Evolutionary conservation across 2,113 vertebrate genomes (phyloP), one percentile per base, ranked within the genome.

Genomic region (Oryzias woworae): DNA sequence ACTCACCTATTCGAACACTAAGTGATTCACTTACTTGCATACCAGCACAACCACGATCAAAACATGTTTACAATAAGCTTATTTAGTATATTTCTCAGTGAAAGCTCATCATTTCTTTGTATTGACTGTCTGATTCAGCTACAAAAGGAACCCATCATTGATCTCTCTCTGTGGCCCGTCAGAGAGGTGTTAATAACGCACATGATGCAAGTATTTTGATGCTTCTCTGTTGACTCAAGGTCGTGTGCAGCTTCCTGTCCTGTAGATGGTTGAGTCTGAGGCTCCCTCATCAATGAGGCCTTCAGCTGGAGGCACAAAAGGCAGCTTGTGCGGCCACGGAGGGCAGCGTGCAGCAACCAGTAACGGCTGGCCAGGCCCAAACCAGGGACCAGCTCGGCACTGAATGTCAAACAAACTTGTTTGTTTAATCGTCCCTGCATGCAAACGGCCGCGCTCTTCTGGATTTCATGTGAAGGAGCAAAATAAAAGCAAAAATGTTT

Each of bases 211-310:
- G 79, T 79, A 60, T 90, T 90, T 86, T 76, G 66, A 81, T 81
- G 82, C 67, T 22, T 57, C 45, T 4, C 46, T 86, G 81, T 89
- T 89, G 78, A 87, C 83, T 83, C 55, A 31, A 53, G 53, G 68
- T 71, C 57, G 42, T 69, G 49, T 52, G 76, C 79, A 69, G 78
- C 74, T 83, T 88, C 83, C 80, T 81, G 87, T 81, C 71, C 84
- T 52, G 69, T 53, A 73, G 79, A 71, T 73, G 68, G 87, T 79
- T 58, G 64, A 52, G 84, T 74, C 74, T 57, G 45, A 47, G n/a
- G 84, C 76, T 52, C 36, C 51, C 51, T 80, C 88, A 87, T 93
- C 91, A 93, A 92, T 92, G 88, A 85, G 78, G 80, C 89, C 89
- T 92, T 93, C 83, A 91, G 79, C 76, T 4, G 10, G 18, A 53